Conservation (phyloP, 2,888 invertebrate genomes). For the Tiphia femorata region DNA sequence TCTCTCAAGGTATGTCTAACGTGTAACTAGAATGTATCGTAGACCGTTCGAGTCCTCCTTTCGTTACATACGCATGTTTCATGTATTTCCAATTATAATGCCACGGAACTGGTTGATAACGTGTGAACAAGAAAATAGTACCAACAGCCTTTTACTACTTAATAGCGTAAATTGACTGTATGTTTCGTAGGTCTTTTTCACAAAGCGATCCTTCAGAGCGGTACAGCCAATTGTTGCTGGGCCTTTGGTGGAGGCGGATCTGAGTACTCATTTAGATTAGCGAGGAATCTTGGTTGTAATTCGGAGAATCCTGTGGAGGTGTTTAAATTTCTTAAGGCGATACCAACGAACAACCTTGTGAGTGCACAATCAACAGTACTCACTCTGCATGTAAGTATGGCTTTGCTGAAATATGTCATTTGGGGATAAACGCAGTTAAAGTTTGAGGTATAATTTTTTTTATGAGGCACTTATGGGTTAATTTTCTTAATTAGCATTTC, state of each 20-base stretch:
- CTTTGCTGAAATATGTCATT: no score
- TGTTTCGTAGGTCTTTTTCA: conserved; percentile 51
- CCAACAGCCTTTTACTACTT: no score
- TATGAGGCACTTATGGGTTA: no score
- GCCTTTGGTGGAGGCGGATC: conserved; percentile 10
- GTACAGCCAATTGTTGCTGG: conserved; percentile 37
- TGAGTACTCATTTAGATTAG: conserved; percentile 34
- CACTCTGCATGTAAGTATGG: conserved; percentile 24
- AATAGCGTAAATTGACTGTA: no score
- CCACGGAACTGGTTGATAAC: no score
- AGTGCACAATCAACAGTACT: conserved; percentile 45
- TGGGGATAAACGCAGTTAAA: no score
- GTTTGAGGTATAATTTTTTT: no score
- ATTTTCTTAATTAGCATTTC: background rate
- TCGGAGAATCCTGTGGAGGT: conserved; percentile 41
- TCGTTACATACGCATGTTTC: no score
- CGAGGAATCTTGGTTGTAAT: conserved; percentile 38
- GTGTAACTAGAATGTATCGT: no score
- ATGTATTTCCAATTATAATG: no score
- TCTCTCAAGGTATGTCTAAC: conserved; percentile 55
- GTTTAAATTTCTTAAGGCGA: conserved; percentile 40
- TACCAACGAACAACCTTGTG: conserved; percentile 56
- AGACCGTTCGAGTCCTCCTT: no score
- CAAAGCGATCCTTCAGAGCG: conserved; percentile 57
- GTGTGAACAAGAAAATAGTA: no score